A percentile compares a stretch with the other conserved stretches of the same genome.
Evolutionary conservation across 2,113 vertebrate genomes (phyloP).

Genomic region (Gymnobelideus leadbeateri): DNA sequence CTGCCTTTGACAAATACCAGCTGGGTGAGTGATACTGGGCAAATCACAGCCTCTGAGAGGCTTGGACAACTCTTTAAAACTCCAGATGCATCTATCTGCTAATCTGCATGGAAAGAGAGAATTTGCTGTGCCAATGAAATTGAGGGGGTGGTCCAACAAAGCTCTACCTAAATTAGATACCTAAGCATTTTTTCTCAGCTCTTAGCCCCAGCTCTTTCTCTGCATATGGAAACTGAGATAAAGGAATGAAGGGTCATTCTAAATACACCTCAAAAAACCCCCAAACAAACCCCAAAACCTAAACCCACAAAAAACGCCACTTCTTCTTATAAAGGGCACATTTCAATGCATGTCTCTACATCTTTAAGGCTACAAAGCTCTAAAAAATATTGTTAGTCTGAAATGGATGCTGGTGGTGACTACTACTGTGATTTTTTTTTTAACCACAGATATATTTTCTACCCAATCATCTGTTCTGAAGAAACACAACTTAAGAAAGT

Average conservation of each 20-base stretch:
- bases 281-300: too few species aligned
- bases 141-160: background rate
- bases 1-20: background rate
- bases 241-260: background rate
- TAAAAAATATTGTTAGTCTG: background rate
- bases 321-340: background rate
- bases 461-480: background rate
- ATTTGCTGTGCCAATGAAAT: background rate
- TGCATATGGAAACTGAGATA: background rate
- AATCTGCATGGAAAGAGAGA: background rate
- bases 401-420: background rate
- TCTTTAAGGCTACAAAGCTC: background rate
- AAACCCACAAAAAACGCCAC: too few species aligned
- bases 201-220: background rate
- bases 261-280: background rate
- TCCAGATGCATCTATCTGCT: background rate
- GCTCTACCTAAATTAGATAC: background rate
- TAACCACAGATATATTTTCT: background rate
- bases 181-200: background rate
- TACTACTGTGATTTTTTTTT: background rate
- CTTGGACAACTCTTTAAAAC: background rate
- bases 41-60: background rate
- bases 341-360: background rate
- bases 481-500: background rate
- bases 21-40: background rate